Conservation (phyloP, 2,888 invertebrate species). For the Hetaerina titia region DNA sequence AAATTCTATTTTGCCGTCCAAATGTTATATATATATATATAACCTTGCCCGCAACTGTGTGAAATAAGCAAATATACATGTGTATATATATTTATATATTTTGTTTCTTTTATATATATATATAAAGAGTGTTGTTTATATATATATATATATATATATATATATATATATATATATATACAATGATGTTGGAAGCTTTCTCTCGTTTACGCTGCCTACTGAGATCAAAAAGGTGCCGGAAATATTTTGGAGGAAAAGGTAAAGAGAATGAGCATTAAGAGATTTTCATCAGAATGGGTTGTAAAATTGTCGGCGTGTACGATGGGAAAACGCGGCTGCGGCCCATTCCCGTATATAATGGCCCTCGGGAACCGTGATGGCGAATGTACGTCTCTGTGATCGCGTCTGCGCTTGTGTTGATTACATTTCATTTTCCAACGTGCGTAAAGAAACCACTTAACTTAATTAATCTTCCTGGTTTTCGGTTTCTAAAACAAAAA, state of each 20-base stretch:
- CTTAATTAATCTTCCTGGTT: background rate
- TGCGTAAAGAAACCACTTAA: background rate
- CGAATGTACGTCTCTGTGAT: background rate
- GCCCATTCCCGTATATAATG: background rate
- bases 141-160: too few relatives aligned
- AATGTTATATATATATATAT: too few relatives aligned
- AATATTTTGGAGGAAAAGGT: background rate
- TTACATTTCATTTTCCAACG: background rate
- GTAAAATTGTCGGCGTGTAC: background rate
- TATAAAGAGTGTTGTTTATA: too few relatives aligned
- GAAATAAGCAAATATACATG: too few relatives aligned
- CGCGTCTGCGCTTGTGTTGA: background rate
- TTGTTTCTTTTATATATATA: too few relatives aligned
- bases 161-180: too few relatives aligned
- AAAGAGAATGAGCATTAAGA: background rate
- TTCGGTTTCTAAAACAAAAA: too few relatives aligned
- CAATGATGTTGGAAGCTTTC: too few relatives aligned
- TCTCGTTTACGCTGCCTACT: background rate
- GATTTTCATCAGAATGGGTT: background rate
- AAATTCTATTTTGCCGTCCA: too few relatives aligned
- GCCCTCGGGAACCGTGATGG: background rate
- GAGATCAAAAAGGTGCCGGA: background rate
- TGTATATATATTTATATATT: too few relatives aligned
- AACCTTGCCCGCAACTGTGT: too few relatives aligned
- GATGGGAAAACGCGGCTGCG: background rate